Evolutionary conservation across 2,888 invertebrate species (phyloP).

Genomic region (Hipparchia semele): DNA sequence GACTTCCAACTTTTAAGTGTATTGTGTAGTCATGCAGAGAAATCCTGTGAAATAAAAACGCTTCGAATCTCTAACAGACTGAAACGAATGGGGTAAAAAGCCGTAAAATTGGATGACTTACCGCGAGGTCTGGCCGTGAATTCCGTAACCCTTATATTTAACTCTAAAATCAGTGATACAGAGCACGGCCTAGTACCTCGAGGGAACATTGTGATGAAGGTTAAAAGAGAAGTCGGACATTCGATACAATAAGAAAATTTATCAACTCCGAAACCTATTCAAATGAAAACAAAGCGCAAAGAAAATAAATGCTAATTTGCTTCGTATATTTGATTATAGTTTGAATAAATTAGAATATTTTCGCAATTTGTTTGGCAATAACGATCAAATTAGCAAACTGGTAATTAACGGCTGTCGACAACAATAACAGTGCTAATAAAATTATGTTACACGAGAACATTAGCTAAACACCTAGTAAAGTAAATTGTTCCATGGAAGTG

Average conservation of each 20-base stretch:
- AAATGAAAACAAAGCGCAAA: too few relatives aligned
- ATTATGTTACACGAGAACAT: too few relatives aligned
- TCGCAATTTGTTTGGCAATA: too few relatives aligned
- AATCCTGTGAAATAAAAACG: background rate
- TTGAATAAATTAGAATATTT: too few relatives aligned
- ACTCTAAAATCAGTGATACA: slow-evolving; percentile 18
- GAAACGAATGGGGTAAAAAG: slow-evolving; percentile 17
- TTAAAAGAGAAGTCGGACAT: background rate
- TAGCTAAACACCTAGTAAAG: too few relatives aligned
- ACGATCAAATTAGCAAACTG: too few relatives aligned
- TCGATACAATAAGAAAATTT: background rate
- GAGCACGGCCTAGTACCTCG: background rate
- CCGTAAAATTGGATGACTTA: slow-evolving; percentile 26
- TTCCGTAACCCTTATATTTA: slow-evolving; percentile 21
- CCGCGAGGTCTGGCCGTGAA: slow-evolving; percentile 22
- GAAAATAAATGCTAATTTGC: too few relatives aligned
- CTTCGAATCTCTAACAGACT: slow-evolving; percentile 14
- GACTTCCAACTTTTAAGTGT: background rate
- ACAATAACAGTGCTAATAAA: too few relatives aligned
- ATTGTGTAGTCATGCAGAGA: background rate
- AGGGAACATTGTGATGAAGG: background rate
- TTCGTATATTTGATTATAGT: too few relatives aligned
- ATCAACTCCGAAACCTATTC: background rate
- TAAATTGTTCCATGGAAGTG: too few relatives aligned
- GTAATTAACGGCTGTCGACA: too few relatives aligned